Conservation (phyloP, 2,113 vertebrate species). For the Strigops habroptila region DNA sequence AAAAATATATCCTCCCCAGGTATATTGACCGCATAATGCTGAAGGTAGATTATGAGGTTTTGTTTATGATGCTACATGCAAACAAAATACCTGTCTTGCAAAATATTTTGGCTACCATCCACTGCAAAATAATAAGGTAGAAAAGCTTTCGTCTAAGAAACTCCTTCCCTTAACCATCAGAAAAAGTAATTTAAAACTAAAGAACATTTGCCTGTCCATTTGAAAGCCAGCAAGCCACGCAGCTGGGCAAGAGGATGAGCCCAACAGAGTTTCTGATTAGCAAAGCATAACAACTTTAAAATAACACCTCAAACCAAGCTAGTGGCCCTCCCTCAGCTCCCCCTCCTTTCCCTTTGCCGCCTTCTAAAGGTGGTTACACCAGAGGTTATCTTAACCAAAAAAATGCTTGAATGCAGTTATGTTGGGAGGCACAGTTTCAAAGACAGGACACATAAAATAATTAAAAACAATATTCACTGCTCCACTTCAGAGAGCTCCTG, state of each 20-base stretch:
- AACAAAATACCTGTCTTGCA: constrained; percentile 56
- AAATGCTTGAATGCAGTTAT: neutral
- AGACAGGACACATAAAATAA: constrained; percentile 31
- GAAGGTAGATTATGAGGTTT: constrained; percentile 21
- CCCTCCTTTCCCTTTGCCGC: neutral
- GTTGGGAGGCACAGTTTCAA: constrained; percentile 42
- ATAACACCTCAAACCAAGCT: neutral
- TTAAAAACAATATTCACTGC: neutral
- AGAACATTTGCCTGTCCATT: neutral
- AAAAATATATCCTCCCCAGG: constrained; percentile 32
- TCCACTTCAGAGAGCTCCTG: constrained; percentile 55
- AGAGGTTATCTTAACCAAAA: constrained; percentile 19
- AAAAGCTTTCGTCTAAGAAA: neutral
- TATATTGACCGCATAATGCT: neutral
- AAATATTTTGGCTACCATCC: constrained; percentile 51
- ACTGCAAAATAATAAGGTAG: constrained; percentile 1
- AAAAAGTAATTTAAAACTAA: neutral
- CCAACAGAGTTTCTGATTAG: neutral
- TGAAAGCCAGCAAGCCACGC: neutral
- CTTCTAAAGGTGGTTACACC: constrained; percentile 3
- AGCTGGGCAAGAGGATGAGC: neutral
- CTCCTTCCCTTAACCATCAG: constrained; percentile 12
- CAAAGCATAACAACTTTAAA: neutral
- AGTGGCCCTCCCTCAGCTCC: neutral
- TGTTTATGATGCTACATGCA: constrained; percentile 25